phyloP scores from a whole-genome alignment of 2,888 invertebrate genomes.

The Heliconius hortense region DNA sequence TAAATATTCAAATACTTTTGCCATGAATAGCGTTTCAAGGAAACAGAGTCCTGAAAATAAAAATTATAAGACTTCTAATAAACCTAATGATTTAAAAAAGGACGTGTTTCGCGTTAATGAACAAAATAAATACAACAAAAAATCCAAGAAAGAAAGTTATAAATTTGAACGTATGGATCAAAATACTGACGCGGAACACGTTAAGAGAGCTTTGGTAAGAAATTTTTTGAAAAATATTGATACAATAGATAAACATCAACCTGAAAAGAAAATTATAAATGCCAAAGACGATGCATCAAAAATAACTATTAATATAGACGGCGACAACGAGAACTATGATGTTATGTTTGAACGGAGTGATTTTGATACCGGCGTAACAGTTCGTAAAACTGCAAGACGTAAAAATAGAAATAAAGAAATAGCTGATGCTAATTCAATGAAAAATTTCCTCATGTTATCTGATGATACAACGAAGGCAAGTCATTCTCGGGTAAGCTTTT shows the following conservation, averaged over 20 bases:
- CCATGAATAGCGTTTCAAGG: constrained; percentile 25
- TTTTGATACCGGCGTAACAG: constrained; percentile 53
- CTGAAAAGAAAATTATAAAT: constrained; percentile 38
- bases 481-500: constrained; percentile 5
- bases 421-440: constrained; percentile 43
- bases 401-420: neutral
- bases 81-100: constrained; percentile 26
- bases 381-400: constrained; percentile 52
- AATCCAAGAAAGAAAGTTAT: constrained; percentile 20
- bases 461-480: constrained; percentile 27
- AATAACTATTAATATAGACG: constrained; percentile 62
- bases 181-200: constrained; percentile 50
- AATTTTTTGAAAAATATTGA: constrained; percentile 55
- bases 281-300: constrained; percentile 53
- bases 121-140: constrained; percentile 18
- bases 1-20: constrained; percentile 34
- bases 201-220: constrained; percentile 61
- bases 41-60: constrained; percentile 18
- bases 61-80: constrained; percentile 21
- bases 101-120: constrained; percentile 17
- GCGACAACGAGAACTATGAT: constrained; percentile 61
- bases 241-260: constrained; percentile 45
- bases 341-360: constrained; percentile 55
- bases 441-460: constrained; percentile 47
- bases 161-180: constrained; percentile 29